Base-by-base conservation (phyloP, 2,797 vertebrate genomes). In the Chelonia mydas region DNA sequence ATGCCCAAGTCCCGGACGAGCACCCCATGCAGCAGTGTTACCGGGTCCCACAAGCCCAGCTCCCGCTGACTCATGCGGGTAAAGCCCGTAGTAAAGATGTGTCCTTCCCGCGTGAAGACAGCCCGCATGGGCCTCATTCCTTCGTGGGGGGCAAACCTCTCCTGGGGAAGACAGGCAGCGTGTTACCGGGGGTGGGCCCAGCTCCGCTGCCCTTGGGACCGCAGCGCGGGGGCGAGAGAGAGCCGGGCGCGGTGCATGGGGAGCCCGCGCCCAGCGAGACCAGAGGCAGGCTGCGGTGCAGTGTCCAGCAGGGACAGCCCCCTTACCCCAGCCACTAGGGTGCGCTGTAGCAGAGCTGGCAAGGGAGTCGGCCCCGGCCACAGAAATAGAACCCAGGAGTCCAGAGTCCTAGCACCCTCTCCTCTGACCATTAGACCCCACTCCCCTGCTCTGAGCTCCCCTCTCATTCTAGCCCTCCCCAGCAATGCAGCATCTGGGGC, bases 61-160 rank as follows among this genome's bases (percentile, higher is more conserved):
- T 98, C 98, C 97, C 98, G 98, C 97, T 98, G 98, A 98, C 98
- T 98, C 98, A 98, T 98, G 97, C 98, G 98, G 93, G 98, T 98
- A 97, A 98, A 98, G 97, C 98, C 98, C 57, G 98, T 98, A 96
- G 98, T 98, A 98, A 98, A 98, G 98, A 98, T 97, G 91, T 98
- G 98, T 97, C 98, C 98, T 95, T 98, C 98, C 95, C 98, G 98
- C 1, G 98, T 98, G 98, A 98, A 98, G 98, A 98, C 91, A 51
- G 98, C 98, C 95, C 98, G 95, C 98, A 98, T 98, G 90, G 98
- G 98, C 98, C 98, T 97, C 98, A 98, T 98, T 96, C 98, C 98
- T 98, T 98, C 98, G 54, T 98, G 98, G 97, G 98, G 98, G n/a
- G 98, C 97, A 98, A 98, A 97, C 96, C 98, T 98, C 94, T 98